These are phyloP conservation scores for Oryctes rhinoceros DNA, from an alignment of 1,140 invertebrate genomes.

Conservation along the genomic window DNA sequence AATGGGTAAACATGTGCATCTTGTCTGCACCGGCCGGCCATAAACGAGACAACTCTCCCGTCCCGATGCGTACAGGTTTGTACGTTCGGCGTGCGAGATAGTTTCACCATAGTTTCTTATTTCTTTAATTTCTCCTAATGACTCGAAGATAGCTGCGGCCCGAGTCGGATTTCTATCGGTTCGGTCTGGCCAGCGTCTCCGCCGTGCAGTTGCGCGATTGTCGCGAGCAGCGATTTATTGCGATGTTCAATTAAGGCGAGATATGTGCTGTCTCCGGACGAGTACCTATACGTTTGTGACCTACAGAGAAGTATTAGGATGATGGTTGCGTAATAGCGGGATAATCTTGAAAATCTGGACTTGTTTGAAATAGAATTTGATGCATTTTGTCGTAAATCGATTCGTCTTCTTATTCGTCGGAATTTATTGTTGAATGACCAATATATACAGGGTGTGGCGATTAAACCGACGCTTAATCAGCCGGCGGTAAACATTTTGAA, in stretches of 20 bases:
- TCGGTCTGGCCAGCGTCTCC: background rate
- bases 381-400: too few relatives aligned
- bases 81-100: background rate
- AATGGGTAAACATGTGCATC: background rate
- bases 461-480: too few relatives aligned
- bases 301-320: too few relatives aligned
- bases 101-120: slow-evolving; percentile 10
- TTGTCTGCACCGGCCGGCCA: background rate
- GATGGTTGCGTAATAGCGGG: too few relatives aligned
- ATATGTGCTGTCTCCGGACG: too few relatives aligned
- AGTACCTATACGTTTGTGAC: too few relatives aligned
- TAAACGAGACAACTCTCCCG: background rate
- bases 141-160: background rate
- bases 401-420: too few relatives aligned
- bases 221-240: background rate
- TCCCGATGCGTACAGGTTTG: background rate
- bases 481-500: too few relatives aligned
- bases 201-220: background rate
- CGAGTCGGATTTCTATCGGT: background rate
- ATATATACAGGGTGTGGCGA: too few relatives aligned
- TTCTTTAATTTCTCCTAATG: slow-evolving; percentile 18
- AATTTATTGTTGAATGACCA: too few relatives aligned
- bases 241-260: background rate
- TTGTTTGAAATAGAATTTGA: too few relatives aligned
- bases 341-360: too few relatives aligned